These are phyloP conservation scores for Gobius niger DNA, from an alignment of 2,113 vertebrate species.

Conservation along the genomic window DNA sequence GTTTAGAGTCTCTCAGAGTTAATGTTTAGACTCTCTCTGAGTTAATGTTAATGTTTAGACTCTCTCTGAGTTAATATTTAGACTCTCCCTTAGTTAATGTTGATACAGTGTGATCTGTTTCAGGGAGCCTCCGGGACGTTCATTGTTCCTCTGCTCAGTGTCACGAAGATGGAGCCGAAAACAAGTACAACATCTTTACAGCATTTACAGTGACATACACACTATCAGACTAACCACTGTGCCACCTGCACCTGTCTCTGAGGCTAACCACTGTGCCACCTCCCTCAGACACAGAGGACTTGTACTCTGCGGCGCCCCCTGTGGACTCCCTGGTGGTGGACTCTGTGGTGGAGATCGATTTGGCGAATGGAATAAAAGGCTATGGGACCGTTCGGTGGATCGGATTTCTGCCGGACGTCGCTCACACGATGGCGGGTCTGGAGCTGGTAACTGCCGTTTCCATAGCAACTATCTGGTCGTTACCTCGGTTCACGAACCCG, in stretches of 20 bases:
- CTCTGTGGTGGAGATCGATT: constrained; percentile 80
- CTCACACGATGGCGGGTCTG: constrained; percentile 75
- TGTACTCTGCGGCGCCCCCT: constrained; percentile 19
- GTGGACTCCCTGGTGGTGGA: constrained; percentile 61
- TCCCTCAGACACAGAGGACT: constrained; percentile 24
- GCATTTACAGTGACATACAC: background rate
- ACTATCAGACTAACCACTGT: background rate
- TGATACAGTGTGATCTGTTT: background rate
- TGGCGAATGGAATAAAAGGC: constrained; percentile 50
- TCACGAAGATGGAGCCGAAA: constrained; percentile 74
- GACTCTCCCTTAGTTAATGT: too few relatives aligned
- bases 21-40: too few relatives aligned
- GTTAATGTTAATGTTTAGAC: too few relatives aligned
- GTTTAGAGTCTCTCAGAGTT: background rate
- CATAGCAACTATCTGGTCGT: constrained; percentile 28
- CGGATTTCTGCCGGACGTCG: constrained; percentile 65
- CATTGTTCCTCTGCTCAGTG: constrained; percentile 69
- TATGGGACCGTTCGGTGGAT: constrained; percentile 86
- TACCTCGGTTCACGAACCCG: fast-evolving
- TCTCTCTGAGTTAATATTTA: background rate
- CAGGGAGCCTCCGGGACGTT: constrained; percentile 61
- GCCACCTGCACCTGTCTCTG: background rate
- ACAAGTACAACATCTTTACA: constrained; percentile 55
- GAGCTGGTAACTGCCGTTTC: constrained; percentile 77
- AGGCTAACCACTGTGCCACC: background rate